Evolutionary conservation across 2,113 vertebrate species (phyloP), one percentile per base, ranked within the genome.

Genomic region (Sorex fumeus): DNA sequence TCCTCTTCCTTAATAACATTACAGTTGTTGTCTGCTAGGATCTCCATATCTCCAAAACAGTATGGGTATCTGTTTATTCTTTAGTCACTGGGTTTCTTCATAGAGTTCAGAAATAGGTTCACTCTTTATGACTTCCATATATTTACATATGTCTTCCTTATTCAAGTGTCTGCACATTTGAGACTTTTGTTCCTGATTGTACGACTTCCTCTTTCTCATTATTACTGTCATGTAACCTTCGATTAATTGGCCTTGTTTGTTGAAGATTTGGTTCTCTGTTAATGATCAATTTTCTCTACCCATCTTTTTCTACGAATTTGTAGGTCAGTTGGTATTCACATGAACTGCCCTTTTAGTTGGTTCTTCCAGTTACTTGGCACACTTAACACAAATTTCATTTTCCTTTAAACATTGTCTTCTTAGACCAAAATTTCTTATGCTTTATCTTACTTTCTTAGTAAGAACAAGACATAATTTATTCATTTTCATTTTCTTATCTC

Each of bases 331-430:
- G 36, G 4, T 72, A 30, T 66, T n/a, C 15, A 60, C 8, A 45
- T 67, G 2, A 47, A 47, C 0, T 13, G n/a, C 8, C 36, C 32
- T 23, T 75, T 13, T 23, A 40, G 2, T 34, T 43, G 45, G 12
- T 83, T 4, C 76, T 60, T 23, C 19, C 21, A 60, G 57, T 60
- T 23, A 2, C 18, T 60, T 60, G 18, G 2, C 18, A 60, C 57
- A 19, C 57, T 60, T 23, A 60, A 60, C 57, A 7, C 19, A 21
- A 23, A 23, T 53, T 19, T 60, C 2, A 60, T 60, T 60, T 60
- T 80, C 9, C 27, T 74, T 70, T 69, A 91, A 62, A 64, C 19
- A 60, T 67, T 69, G 2, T 91, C 57, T 94, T 82, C 50, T 69
- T 82, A 83, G 36, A 62, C 43, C 16, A 78, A 25, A 82, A 69